Base-by-base conservation (phyloP, 2,797 vertebrate species). In the Sebastes elongatus region DNA sequence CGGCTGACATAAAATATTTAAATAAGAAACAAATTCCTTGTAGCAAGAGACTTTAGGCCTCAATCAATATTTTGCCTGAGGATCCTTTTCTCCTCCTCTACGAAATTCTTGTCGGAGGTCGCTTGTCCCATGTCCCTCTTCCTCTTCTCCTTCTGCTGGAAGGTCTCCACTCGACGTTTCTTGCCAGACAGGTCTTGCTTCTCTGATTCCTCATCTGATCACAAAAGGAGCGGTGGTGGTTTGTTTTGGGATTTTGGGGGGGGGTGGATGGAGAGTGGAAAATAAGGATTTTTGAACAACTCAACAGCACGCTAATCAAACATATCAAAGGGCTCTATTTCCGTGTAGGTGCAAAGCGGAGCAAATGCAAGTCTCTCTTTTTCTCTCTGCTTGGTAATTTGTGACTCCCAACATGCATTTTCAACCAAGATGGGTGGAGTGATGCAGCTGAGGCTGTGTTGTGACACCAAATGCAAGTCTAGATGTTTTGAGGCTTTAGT, bases 81-180 rank as follows among this genome's bases (percentile, higher is more conserved):
- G 90, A 96, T 96, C 70, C 96, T 87, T 88, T 97, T 97, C 91
- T 97, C 96, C 77, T 97, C 96, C 71, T 97, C 96, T 0, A 97
- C 96, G 64, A 97, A 96, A 77, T 91, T 97, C 91, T 97, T 96
- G 81, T 97, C 96, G 6, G 96, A 95, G 0, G 96, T 97, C 66
- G 96, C 96, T 70, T 97, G 96, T 33, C 96, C 96, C 78, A 95
- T 20, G 25, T 96, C 95, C 60, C 96, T 78, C 93, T 97, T 97
- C 80, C 97, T 96, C 92, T 97, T 99, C 92, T 97, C 98, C 65
- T 96, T 95, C 92, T 97, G 95, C 80, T 98, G 97, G 91, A 97
- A 97, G 30, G 95, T 95, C 87, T 98, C 97, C 60, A 96, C 94
- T 74, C 97, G 96, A 3, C 96, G 96, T 80, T 97, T 99, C 94